Conservation (phyloP, 2,113 vertebrate genomes). For the Accipiter cooperii region DNA sequence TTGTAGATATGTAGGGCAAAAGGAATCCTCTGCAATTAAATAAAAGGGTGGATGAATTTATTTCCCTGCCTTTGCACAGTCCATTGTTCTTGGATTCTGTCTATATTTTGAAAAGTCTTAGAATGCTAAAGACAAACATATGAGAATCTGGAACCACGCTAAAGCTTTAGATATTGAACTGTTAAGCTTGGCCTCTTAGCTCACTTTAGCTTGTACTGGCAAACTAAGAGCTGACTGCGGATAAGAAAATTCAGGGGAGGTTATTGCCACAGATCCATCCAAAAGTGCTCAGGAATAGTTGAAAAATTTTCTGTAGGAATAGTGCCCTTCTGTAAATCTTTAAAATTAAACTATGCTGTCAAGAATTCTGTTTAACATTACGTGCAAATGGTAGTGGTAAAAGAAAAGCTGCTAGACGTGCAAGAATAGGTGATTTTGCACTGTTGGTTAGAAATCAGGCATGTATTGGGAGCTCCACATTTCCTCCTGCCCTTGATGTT, state of each 20-base stretch:
- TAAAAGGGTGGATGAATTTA: conserved; percentile 21
- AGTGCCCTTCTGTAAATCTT: conserved; percentile 37
- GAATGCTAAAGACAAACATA: conserved; percentile 65
- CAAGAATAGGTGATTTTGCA: not conserved
- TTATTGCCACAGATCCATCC: conserved; percentile 52
- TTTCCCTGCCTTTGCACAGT: conserved; percentile 16
- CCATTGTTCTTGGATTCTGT: conserved; percentile 55
- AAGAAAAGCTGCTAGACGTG: not conserved
- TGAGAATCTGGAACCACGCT: conserved; percentile 53
- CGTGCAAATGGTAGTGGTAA: not conserved
- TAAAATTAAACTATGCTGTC: conserved; percentile 11
- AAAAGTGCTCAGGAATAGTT: conserved; percentile 1
- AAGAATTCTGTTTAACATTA: not conserved
- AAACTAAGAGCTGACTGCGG: conserved; percentile 48
- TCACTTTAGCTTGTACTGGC: conserved; percentile 64
- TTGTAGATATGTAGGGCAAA: not conserved
- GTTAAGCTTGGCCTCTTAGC: conserved; percentile 46
- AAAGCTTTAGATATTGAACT: conserved; percentile 53
- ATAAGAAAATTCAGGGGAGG: conserved; percentile 62
- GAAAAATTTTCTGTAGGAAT: conserved; percentile 25
- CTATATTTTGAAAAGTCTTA: conserved; percentile 63
- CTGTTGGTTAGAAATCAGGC: not conserved
- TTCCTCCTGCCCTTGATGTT: not conserved
- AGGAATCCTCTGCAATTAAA: conserved; percentile 14
- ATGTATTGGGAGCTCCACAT: not conserved